Evolutionary conservation across 2,797 vertebrate species (phyloP).

Genomic region (Nannoperca australis): DNA sequence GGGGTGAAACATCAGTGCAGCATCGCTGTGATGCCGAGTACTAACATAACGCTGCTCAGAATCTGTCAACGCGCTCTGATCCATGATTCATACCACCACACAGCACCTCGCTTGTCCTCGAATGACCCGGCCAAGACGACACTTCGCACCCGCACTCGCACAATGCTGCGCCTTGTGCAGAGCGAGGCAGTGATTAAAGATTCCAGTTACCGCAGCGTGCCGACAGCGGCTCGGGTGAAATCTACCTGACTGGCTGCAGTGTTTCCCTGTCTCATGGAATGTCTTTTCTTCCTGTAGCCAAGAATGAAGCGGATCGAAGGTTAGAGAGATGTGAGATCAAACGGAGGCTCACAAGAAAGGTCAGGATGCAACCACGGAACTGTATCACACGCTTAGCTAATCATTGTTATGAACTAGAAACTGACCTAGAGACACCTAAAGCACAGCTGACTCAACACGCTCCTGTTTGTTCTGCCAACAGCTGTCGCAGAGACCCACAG

Average conservation of each 20-base stretch:
- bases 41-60: constrained; percentile 25
- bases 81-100: not conserved
- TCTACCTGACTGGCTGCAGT: constrained; percentile 49
- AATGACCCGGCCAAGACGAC: constrained; percentile 17
- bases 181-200: constrained; percentile 44
- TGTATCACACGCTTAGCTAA: not conserved
- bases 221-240: constrained; percentile 59
- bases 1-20: not conserved
- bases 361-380: constrained; percentile 64
- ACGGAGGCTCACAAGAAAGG: constrained; percentile 96
- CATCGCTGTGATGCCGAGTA: not conserved
- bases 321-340: constrained; percentile 96
- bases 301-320: constrained; percentile 92
- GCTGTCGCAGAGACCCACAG: constrained; percentile 96
- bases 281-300: constrained; percentile 83
- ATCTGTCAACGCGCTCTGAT: constrained; percentile 60
- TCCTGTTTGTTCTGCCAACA: constrained; percentile 52
- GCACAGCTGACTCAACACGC: not conserved
- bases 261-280: constrained; percentile 63
- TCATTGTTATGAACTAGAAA: not conserved
- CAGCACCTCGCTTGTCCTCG: constrained; percentile 37
- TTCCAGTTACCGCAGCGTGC: constrained; percentile 33
- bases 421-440: too few species aligned
- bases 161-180: constrained; percentile 65
- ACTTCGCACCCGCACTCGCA: constrained; percentile 10